These are phyloP conservation scores for Rhyacophila brunnea DNA, from an alignment of 1,140 invertebrate genomes.

Conservation along the genomic window DNA sequence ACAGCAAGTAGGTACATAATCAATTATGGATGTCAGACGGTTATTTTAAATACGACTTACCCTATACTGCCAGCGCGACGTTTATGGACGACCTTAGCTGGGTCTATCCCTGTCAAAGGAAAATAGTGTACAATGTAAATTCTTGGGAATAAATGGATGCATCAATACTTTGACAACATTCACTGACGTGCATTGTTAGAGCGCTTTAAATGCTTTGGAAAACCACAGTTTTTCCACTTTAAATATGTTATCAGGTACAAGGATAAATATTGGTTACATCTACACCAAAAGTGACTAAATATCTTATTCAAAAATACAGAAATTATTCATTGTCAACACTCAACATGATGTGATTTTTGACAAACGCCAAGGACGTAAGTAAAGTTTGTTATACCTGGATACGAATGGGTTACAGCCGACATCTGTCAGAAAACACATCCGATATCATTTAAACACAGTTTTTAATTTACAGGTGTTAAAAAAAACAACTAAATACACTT, in stretches of 20 bases:
- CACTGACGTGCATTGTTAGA: too few relatives aligned
- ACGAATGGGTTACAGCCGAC: constrained; percentile 54
- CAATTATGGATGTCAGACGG: too few relatives aligned
- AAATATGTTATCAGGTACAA: too few relatives aligned
- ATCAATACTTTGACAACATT: too few relatives aligned
- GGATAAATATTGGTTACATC: too few relatives aligned
- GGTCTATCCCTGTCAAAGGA: constrained; percentile 52
- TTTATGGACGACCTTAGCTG: constrained; percentile 56
- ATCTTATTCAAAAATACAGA: too few relatives aligned
- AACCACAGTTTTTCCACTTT: too few relatives aligned
- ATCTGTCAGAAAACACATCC: constrained; percentile 44
- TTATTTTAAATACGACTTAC: constrained; percentile 38
- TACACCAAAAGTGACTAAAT: too few relatives aligned
- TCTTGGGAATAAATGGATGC: too few relatives aligned
- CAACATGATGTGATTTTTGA: constrained; percentile 23
- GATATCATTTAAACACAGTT: constrained; percentile 15
- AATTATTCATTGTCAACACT: constrained; percentile 12
- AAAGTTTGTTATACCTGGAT: constrained; percentile 46
- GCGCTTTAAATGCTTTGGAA: too few relatives aligned
- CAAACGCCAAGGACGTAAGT: constrained; percentile 36
- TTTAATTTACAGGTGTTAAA: constrained; percentile 3
- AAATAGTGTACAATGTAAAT: too few relatives aligned
- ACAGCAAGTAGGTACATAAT: too few relatives aligned
- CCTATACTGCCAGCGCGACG: constrained; percentile 56
- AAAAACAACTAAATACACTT: constrained; percentile 13